Conservation (phyloP, 2,797 vertebrate species). For the Fratercula arctica region DNA sequence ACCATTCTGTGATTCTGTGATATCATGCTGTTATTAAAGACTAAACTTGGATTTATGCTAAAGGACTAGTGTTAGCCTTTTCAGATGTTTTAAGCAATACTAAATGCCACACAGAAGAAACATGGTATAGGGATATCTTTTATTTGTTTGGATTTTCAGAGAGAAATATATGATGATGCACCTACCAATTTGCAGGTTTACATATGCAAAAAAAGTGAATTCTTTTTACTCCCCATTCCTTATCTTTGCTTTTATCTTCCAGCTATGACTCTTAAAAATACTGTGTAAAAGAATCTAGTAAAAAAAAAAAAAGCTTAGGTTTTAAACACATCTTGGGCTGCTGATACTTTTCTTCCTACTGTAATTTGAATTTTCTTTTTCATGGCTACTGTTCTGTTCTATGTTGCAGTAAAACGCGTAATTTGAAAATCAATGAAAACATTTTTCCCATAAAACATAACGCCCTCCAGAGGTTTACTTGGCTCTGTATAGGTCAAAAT, state of each 20-base stretch:
- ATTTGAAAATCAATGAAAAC: slow-evolving; percentile 72
- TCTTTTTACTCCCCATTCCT: neutral
- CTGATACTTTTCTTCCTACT: slow-evolving; percentile 5
- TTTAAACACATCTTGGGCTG: neutral
- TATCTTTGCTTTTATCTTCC: neutral
- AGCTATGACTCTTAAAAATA: neutral
- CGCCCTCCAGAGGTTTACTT: slow-evolving; percentile 50
- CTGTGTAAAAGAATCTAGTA: neutral
- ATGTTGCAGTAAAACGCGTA: slow-evolving; percentile 31
- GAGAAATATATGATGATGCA: neutral
- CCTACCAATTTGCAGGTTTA: neutral
- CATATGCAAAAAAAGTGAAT: neutral
- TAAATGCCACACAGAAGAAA: neutral
- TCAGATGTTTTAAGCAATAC: neutral
- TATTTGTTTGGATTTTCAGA: neutral
- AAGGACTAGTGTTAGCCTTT: neutral
- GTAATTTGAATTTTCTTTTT: slow-evolving; percentile 22
- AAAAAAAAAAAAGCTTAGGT: neutral
- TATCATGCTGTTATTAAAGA: neutral
- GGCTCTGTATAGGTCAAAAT: slow-evolving; percentile 49
- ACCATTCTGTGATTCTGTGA: too few species aligned
- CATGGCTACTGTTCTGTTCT: slow-evolving; percentile 39
- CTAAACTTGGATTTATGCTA: neutral
- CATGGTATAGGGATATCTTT: neutral
- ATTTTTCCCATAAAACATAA: slow-evolving; percentile 57